Evolutionary conservation across 2,888 invertebrate genomes (phyloP).

Genomic region (Dysmachus trigonus): DNA sequence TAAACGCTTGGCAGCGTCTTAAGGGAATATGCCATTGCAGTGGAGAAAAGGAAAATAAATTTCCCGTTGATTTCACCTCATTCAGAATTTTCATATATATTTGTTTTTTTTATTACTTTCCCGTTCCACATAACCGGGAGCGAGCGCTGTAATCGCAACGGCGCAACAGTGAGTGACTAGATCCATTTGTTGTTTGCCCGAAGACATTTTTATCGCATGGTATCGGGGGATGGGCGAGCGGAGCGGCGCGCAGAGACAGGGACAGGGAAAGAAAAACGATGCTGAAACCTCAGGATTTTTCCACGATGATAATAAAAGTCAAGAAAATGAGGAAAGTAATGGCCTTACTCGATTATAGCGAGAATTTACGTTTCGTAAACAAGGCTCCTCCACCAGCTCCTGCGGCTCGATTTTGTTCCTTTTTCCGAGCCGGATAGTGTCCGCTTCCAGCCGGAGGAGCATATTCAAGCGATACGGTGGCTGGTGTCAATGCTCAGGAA

Average conservation of each 20-base stretch:
- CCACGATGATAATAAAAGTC: slow-evolving; percentile 10
- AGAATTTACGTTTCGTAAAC: not conserved
- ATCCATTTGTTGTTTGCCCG: not conserved
- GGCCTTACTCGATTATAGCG: not conserved
- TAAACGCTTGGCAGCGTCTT: not conserved
- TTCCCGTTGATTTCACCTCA: not conserved
- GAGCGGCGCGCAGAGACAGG: not conserved
- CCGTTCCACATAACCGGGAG: not conserved
- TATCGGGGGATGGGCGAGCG: not conserved
- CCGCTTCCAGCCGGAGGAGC: not conserved
- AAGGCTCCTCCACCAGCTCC: not conserved
- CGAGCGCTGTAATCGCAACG: not conserved
- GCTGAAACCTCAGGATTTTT: slow-evolving; percentile 16
- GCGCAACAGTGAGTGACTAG: not conserved
- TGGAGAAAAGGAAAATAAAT: not conserved
- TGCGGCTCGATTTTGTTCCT: not conserved
- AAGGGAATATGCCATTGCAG: not conserved
- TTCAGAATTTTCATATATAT: not conserved
- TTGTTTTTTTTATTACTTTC: not conserved
- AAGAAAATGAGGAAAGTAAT: slow-evolving; percentile 9
- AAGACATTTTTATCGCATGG: not conserved
- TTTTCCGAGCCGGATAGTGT: not conserved
- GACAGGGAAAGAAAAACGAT: not conserved
- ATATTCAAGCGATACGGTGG: not conserved
- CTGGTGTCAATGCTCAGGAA: not conserved